These are phyloP conservation scores for Hippasteria phrygiana DNA, from an alignment of 53 echinoderm and acorn worm genomes.

Conservation along the genomic window DNA sequence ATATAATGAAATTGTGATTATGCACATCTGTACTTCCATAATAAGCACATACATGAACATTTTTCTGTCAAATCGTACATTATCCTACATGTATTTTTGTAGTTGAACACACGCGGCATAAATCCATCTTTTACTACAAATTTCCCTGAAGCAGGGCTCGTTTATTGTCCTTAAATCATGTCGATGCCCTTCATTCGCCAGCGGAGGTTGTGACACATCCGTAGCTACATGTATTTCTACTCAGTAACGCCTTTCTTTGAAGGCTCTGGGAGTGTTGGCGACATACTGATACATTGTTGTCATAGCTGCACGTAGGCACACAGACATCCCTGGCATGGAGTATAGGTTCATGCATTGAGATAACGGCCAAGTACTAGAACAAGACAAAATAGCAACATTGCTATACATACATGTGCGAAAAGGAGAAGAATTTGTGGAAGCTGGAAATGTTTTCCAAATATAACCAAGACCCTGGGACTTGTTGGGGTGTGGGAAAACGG, in stretches of 20 bases:
- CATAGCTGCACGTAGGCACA: constrained; percentile 16
- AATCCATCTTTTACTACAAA: no score
- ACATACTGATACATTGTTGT: constrained; percentile 33
- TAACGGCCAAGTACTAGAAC: background rate
- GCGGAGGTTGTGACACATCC: background rate
- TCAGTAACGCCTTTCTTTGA: background rate
- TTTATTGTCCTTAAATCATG: background rate
- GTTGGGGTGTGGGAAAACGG: background rate
- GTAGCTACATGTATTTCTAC: background rate
- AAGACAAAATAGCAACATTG: background rate
- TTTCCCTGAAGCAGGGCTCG: background rate
- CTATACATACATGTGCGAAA: background rate
- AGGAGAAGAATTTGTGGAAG: background rate
- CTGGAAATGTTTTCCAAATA: constrained; percentile 17
- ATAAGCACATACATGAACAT: background rate
- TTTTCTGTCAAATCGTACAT: background rate
- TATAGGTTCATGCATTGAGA: background rate
- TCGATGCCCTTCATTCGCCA: background rate
- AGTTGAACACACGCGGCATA: no score
- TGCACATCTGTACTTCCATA: no score
- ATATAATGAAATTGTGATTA: no score
- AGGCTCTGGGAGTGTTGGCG: background rate
- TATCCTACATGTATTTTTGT: background rate
- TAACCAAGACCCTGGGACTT: background rate
- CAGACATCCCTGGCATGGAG: constrained; percentile 4